phyloP scores from a whole-genome alignment of 2,113 vertebrate genomes.

The pig (Sus scrofa) region DNA sequence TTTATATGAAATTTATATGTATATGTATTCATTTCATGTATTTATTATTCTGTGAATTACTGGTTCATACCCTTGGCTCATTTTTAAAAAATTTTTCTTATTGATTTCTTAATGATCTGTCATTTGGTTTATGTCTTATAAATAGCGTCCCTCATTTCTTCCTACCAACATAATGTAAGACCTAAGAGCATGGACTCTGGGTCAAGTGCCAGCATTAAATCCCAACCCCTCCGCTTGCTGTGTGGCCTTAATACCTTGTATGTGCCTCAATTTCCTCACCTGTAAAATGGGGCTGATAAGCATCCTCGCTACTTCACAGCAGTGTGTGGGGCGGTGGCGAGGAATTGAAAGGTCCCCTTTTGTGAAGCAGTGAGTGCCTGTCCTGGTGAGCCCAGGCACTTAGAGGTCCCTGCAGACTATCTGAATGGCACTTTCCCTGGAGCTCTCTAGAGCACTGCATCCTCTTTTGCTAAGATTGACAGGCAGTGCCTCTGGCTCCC shows the following conservation, averaged over 20 bases:
- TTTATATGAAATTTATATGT: neutral
- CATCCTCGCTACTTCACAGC: fast-evolving
- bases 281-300: neutral
- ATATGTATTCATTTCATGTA: neutral
- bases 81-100: neutral
- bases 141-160: neutral
- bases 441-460: neutral
- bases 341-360: too few relatives aligned
- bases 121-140: neutral
- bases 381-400: fast-evolving
- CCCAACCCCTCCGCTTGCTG: neutral
- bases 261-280: neutral
- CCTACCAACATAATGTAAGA: neutral
- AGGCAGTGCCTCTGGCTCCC: neutral
- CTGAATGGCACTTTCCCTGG: neutral
- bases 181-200: neutral
- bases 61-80: neutral
- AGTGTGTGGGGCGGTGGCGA: neutral
- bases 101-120: neutral
- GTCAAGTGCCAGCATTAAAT: neutral
- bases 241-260: neutral
- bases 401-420: fast-evolving
- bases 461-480: neutral
- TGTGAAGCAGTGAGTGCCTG: neutral
- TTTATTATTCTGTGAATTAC: neutral